Base-by-base conservation (phyloP, 2,113 vertebrate genomes). In the Electrona antarctica region DNA sequence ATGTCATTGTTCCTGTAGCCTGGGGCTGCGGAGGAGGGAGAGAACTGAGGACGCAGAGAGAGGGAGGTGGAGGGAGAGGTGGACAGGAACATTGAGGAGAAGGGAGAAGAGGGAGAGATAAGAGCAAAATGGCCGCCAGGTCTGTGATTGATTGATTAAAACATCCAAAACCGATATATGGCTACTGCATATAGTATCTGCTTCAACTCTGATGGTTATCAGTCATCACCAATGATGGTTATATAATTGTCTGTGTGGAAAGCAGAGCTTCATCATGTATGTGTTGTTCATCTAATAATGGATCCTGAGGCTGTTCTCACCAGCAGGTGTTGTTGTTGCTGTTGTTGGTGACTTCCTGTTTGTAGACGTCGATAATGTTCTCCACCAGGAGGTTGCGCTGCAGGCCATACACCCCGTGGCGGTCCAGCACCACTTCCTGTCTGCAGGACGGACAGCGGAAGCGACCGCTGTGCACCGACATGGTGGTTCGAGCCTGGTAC, bases 291-390 rank as follows among this genome's bases (percentile, higher is more conserved):
- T 21, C 21, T 21, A 21, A 21, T 4, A 41, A 41, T 41, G 33
- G 33, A 41, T 4, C 33, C 33, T 41, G 33, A 41, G 33, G 33
- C 33, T 41, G 33, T 7, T 69, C n/a, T 77, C 78, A 93, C 87
- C 88, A 88, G 0, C 75, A 52, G 28, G 82, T 33, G 7, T 46
- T 64, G 69, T 8, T 71, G 60, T 45, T 73, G 88, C 62, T 64
- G 51, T 15, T 71, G 55, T 45, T 73, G 88, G 60, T 74, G 79
- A 87, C 87, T 51, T 93, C 92, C 80, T 94, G 90, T 55, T 93
- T 94, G 91, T 94, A 95, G 65, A 92, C 69, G 45, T 95, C 93
- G 2, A 95, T 92, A 74, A 94, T 94, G 89, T 93, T 95, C 80
- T 95, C 93, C 33, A 94, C 93, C 64, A 95, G 89, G 59, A 95